These are phyloP conservation scores for Lucilia sericata DNA, from an alignment of 1,140 invertebrate species.

Conservation along the genomic window DNA sequence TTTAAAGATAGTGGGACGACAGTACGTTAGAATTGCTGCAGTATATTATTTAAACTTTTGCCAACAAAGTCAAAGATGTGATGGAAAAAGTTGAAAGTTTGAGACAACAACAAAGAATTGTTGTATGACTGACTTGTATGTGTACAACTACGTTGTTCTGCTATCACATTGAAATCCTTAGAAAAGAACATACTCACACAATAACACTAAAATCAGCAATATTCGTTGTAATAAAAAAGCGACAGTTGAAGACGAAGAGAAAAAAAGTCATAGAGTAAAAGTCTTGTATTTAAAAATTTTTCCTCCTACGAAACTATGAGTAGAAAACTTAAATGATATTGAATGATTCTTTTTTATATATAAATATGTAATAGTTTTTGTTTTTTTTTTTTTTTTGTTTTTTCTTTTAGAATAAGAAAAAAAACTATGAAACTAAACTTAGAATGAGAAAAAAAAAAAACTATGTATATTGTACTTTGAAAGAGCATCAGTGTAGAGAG, in stretches of 20 bases:
- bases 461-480: not conserved
- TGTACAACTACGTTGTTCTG: not conserved
- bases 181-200: not conserved
- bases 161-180: not conserved
- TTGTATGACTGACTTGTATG: slow-evolving; percentile 9
- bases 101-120: not conserved
- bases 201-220: not conserved
- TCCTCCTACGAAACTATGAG: not conserved
- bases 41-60: slow-evolving; percentile 38
- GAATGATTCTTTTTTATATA: not conserved
- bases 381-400: not conserved
- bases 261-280: not conserved
- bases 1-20: not conserved
- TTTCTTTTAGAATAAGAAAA: not conserved
- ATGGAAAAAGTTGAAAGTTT: slow-evolving; percentile 28
- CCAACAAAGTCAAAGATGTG: slow-evolving; percentile 41
- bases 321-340: slow-evolving; percentile 13
- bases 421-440: not conserved
- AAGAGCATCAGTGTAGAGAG: not conserved
- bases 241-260: not conserved
- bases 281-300: not conserved
- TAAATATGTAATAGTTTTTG: not conserved
- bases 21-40: not conserved
- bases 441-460: not conserved
- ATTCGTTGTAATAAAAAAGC: not conserved